Conservation (phyloP, 2,113 vertebrate species). For the Tympanuchus pallidicinctus region DNA sequence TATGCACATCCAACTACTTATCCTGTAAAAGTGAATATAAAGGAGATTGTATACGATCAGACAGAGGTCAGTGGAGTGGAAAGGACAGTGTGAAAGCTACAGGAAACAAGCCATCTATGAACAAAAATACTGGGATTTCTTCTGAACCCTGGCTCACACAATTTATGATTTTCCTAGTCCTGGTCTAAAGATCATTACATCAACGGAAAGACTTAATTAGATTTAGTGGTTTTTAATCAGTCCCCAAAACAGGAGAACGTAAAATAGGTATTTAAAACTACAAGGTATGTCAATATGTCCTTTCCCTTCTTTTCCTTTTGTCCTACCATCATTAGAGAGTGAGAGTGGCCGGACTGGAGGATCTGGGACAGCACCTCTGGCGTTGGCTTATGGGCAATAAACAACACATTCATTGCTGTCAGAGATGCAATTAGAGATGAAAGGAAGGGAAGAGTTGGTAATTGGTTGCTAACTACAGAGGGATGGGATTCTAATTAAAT, state of each 20-base stretch:
- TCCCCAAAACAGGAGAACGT: neutral
- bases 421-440: slow-evolving; percentile 24
- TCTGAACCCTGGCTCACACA: slow-evolving; percentile 31
- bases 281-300: neutral
- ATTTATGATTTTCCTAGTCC: slow-evolving; percentile 6
- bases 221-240: slow-evolving; percentile 12
- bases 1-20: slow-evolving; percentile 45
- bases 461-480: neutral
- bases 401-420: neutral
- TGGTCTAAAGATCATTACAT: neutral
- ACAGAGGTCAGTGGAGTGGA: slow-evolving; percentile 58
- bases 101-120: slow-evolving; percentile 60
- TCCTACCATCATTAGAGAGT: neutral
- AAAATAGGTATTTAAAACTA: neutral
- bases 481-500: neutral
- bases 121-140: slow-evolving; percentile 44
- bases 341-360: neutral
- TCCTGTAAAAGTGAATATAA: slow-evolving; percentile 14
- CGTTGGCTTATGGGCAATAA: neutral
- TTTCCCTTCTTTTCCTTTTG: slow-evolving; percentile 12
- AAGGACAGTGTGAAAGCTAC: slow-evolving; percentile 64
- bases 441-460: neutral
- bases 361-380: slow-evolving; percentile 1
- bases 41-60: slow-evolving; percentile 44
- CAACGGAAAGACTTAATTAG: neutral